A percentile compares a stretch with the other conserved stretches of the same genome.
Conservation (phyloP, 1,140 invertebrate species). For the Saccostrea glomerata region DNA sequence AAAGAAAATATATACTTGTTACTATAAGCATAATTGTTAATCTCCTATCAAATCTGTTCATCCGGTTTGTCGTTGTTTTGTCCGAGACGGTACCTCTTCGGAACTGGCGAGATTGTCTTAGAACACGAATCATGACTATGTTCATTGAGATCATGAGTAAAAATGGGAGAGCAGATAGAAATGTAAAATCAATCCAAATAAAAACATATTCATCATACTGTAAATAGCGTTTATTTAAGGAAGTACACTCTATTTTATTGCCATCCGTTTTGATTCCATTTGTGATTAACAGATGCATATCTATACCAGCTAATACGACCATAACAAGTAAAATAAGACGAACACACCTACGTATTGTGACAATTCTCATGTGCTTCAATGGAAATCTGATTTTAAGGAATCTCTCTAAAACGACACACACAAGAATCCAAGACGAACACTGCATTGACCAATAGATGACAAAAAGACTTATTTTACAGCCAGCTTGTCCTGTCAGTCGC, state of each 20-base stretch:
- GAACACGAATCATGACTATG: conserved; percentile 53
- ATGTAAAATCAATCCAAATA: conserved; percentile 63
- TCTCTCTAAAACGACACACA: conserved; percentile 67
- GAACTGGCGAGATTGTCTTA: conserved; percentile 39
- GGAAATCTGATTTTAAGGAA: conserved; percentile 65
- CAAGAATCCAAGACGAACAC: conserved; percentile 72
- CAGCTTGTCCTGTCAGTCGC: conserved; percentile 46
- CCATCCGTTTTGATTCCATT: conserved; percentile 56
- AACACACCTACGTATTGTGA: conserved; percentile 48
- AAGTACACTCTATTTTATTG: conserved; percentile 40
- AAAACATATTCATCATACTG: conserved; percentile 65
- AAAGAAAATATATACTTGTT: conserved; percentile 65
- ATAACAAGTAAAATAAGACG: conserved; percentile 54
- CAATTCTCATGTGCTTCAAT: conserved; percentile 53
- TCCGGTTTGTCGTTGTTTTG: conserved; percentile 13
- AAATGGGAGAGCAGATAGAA: conserved; percentile 61
- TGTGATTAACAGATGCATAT: conserved; percentile 67
- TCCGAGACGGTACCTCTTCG: conserved; percentile 43
- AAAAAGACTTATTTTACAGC: conserved; percentile 68
- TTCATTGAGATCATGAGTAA: conserved; percentile 63
- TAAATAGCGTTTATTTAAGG: conserved; percentile 50
- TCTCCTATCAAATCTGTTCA: conserved; percentile 46
- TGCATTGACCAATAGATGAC: conserved; percentile 67
- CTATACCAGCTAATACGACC: conserved; percentile 54
- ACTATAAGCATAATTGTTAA: conserved; percentile 67